Percentiles rank a stretch among this genome's conserved stretches.
phyloP scores from a whole-genome alignment of 2,888 invertebrate species.

The Thera britannica region DNA sequence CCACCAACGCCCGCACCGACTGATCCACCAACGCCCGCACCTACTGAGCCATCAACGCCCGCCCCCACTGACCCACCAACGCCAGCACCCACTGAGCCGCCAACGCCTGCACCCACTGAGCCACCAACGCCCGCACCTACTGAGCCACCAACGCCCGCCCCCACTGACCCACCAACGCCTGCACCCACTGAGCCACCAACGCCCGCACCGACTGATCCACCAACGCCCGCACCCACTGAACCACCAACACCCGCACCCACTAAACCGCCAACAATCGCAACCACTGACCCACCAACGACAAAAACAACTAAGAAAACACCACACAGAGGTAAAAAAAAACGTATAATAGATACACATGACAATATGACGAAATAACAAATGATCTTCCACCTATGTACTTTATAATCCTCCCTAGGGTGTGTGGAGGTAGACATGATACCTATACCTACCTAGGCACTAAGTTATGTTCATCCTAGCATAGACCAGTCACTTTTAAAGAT shows the following conservation, averaged over 20 bases:
- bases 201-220: background rate
- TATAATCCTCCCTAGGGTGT: no score
- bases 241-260: slow-evolving; percentile 11
- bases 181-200: slow-evolving; percentile 1
- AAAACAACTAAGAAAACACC: background rate
- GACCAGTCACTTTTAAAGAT: no score
- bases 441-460: background rate
- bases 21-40: background rate
- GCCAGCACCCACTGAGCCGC: background rate
- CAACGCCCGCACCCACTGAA: background rate
- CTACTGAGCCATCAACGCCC: background rate
- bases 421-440: background rate
- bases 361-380: background rate
- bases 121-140: background rate
- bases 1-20: background rate
- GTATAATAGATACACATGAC: background rate
- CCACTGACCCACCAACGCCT: background rate
- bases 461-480: no score
- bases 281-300: slow-evolving; percentile 3
- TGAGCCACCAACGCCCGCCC: background rate
- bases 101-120: background rate
- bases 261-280: background rate
- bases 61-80: background rate
- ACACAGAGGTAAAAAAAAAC: background rate
- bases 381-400: background rate